Conservation (phyloP, 2,888 invertebrate genomes). For the Archips xylosteana region DNA sequence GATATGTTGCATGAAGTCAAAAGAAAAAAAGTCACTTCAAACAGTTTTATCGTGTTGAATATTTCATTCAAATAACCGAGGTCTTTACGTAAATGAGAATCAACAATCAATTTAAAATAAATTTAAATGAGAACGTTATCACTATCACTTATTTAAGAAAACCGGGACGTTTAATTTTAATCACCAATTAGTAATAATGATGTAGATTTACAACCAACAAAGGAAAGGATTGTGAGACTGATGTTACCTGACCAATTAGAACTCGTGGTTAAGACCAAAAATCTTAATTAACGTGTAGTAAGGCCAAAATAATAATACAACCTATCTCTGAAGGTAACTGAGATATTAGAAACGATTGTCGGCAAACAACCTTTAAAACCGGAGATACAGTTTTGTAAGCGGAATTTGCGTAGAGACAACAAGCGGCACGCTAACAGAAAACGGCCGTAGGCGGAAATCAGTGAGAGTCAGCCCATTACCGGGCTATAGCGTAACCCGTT, state of each 20-base stretch:
- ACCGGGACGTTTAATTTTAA: slow-evolving; percentile 3
- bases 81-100: neutral
- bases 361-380: slow-evolving; percentile 59
- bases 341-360: slow-evolving; percentile 48
- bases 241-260: slow-evolving; percentile 10
- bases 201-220: slow-evolving; percentile 1
- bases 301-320: slow-evolving; percentile 22
- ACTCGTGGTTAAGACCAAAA: neutral
- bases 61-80: slow-evolving; percentile 1
- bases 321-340: slow-evolving; percentile 27
- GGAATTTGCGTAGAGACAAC: slow-evolving; percentile 67
- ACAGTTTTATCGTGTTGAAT: slow-evolving; percentile 12
- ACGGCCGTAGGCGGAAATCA: slow-evolving; percentile 63
- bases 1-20: slow-evolving; percentile 2
- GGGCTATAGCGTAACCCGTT: slow-evolving; percentile 60
- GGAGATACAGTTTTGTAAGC: slow-evolving; percentile 59
- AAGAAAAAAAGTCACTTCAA: neutral
- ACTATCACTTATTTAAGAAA: slow-evolving; percentile 5
- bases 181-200: neutral
- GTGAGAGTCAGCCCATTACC: slow-evolving; percentile 60
- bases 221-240: neutral
- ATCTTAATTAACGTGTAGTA: slow-evolving; percentile 9
- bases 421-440: slow-evolving; percentile 53
- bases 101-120: slow-evolving; percentile 1
- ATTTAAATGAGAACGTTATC: neutral